Conservation (phyloP, 2,888 invertebrate species). For the Nasonia oneida region DNA sequence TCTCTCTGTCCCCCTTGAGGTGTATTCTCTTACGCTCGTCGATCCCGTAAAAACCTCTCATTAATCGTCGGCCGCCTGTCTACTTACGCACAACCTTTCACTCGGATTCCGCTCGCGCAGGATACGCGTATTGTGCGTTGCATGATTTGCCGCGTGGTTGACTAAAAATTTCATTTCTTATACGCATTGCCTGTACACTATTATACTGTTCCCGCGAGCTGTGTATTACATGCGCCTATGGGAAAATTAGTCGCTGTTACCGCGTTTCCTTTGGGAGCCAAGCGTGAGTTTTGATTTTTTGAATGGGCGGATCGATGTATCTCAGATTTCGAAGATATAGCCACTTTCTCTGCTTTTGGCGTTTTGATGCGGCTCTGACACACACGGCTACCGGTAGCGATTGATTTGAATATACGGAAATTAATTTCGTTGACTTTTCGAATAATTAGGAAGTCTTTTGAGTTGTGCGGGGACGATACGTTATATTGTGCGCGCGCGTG, state of each 20-base stretch:
- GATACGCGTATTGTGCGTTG: not conserved
- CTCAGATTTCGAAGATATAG: not conserved
- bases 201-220: no score
- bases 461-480: not conserved
- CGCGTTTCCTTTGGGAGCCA: not conserved
- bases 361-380: not conserved
- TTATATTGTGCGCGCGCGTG: not conserved
- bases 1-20: not conserved
- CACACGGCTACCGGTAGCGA: not conserved
- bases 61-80: constrained; percentile 19
- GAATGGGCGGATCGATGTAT: not conserved
- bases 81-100: constrained; percentile 25
- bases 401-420: not conserved
- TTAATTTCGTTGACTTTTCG: not conserved
- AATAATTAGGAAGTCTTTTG: not conserved
- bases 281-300: constrained; percentile 7
- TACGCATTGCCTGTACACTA: no score
- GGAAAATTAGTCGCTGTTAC: not conserved
- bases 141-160: not conserved
- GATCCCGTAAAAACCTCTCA: constrained; percentile 20
- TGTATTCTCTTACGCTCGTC: constrained; percentile 31
- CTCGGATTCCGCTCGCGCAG: not conserved
- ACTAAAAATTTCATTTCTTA: no score
- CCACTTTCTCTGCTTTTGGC: not conserved
- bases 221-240: not conserved